A percentile compares a stretch with the other conserved stretches of the same genome.
phyloP scores from a whole-genome alignment of 2,113 vertebrate species.

The Atrichornis clamosus region DNA sequence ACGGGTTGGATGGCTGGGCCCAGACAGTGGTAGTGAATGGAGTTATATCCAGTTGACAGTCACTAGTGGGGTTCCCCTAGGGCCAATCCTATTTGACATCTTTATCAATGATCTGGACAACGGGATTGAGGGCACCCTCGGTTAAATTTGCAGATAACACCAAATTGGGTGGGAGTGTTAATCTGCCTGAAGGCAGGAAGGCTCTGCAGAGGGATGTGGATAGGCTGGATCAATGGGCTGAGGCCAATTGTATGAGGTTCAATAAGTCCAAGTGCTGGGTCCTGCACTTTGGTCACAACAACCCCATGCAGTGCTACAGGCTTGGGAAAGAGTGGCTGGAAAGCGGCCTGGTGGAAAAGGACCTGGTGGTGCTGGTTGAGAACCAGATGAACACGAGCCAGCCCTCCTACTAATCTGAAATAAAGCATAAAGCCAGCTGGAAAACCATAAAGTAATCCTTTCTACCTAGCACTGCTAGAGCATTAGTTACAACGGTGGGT shows the following conservation, averaged over 20 bases:
- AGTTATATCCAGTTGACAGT: neutral
- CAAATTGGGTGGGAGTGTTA: neutral
- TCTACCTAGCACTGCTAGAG: neutral
- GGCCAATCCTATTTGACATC: neutral
- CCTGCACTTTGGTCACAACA: neutral
- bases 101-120: neutral
- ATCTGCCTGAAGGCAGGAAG: neutral
- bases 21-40: neutral
- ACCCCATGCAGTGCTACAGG: no score
- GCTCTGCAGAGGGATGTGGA: neutral
- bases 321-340: rapidly evolving
- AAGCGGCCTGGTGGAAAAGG: neutral
- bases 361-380: neutral
- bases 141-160: neutral
- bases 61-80: neutral
- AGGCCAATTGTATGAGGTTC: neutral
- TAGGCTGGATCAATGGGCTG: neutral
- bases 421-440: neutral
- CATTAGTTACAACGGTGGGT: neutral
- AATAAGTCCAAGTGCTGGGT: neutral
- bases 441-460: neutral
- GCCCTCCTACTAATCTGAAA: neutral
- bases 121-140: neutral
- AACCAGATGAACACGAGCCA: neutral
- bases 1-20: neutral